Percentiles rank a stretch among this genome's conserved stretches.
Evolutionary conservation across 2,113 vertebrate genomes (phyloP).

Genomic region (Rhinolophus ferrumequinum): DNA sequence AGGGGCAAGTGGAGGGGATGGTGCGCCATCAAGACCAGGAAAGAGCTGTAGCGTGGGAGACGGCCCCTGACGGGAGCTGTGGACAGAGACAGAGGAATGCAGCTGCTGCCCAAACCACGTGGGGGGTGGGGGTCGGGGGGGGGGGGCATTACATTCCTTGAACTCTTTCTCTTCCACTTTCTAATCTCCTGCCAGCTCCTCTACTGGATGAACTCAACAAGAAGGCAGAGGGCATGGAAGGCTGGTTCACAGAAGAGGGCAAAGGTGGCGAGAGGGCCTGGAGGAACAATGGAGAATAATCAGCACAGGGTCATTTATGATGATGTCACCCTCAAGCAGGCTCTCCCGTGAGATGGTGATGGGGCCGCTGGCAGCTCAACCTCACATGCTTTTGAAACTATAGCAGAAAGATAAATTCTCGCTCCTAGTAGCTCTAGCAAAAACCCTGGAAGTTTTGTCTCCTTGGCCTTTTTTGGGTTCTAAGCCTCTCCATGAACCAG

Average conservation of each 20-base stretch:
- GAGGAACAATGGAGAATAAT: background rate
- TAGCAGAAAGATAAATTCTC: background rate
- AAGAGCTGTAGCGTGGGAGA: background rate
- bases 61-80: background rate
- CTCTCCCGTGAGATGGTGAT: fast-evolving
- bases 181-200: background rate
- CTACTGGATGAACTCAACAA: background rate
- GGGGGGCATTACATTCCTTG: background rate
- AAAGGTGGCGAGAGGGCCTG: background rate
- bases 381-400: background rate
- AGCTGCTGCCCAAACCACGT: background rate
- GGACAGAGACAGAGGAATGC: background rate
- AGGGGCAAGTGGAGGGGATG: background rate
- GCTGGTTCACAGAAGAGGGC: background rate
- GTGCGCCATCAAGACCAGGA: background rate
- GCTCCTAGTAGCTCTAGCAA: background rate
- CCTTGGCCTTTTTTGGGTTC: background rate
- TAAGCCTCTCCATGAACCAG: background rate
- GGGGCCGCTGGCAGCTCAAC: background rate
- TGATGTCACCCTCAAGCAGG: background rate
- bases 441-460: background rate
- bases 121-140: fast-evolving
- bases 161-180: background rate
- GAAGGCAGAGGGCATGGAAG: background rate
- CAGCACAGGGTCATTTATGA: background rate